Percentiles rank a stretch among this genome's conserved stretches.
Conservation (phyloP, 2,888 invertebrate species). For the Molorchus minor region DNA sequence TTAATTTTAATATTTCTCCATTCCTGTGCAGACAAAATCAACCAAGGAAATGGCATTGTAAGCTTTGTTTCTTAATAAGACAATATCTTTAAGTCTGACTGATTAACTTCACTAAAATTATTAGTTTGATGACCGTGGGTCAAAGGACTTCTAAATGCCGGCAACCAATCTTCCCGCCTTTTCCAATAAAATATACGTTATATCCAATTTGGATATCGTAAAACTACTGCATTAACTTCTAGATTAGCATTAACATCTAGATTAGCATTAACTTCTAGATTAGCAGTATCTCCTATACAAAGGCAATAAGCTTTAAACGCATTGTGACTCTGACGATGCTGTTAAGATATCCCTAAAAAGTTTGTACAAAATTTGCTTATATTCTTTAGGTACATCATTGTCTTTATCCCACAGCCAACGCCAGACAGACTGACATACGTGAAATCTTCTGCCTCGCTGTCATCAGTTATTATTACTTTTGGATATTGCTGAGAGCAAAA, state of each 20-base stretch:
- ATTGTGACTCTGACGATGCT: neutral
- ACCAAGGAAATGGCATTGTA: conserved; percentile 28
- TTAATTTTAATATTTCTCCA: conserved; percentile 31
- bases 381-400: conserved; percentile 12
- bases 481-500: conserved; percentile 25
- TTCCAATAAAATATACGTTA: conserved; percentile 26
- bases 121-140: conserved; percentile 32
- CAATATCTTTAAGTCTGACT: conserved; percentile 21
- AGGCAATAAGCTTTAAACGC: conserved; percentile 6
- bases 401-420: conserved; percentile 25
- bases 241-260: conserved; percentile 15
- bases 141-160: conserved; percentile 22
- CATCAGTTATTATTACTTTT: conserved; percentile 27
- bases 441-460: conserved; percentile 31
- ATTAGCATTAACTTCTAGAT: conserved; percentile 11
- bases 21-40: conserved; percentile 27
- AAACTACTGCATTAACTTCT: neutral
- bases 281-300: conserved; percentile 4
- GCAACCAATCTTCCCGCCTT: conserved; percentile 22
- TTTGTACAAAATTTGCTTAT: neutral
- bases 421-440: conserved; percentile 30
- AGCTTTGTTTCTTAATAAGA: conserved; percentile 19
- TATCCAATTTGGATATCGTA: conserved; percentile 9
- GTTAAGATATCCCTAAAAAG: conserved; percentile 12
- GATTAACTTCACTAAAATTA: conserved; percentile 25